Evolutionary conservation across 2,888 invertebrate species (phyloP).

Genomic region (Chironomus riparius): DNA sequence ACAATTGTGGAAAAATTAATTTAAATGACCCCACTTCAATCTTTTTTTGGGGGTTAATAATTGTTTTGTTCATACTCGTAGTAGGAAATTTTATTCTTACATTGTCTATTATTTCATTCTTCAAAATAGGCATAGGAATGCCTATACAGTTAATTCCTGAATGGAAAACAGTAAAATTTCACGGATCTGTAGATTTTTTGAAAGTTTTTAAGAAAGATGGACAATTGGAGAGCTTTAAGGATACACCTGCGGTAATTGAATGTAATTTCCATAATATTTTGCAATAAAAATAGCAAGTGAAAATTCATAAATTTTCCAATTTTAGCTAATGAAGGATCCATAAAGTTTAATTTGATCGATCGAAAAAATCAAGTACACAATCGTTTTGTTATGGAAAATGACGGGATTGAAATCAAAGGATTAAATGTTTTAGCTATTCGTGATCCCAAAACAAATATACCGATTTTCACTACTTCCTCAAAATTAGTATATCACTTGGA

Average conservation of each 20-base stretch:
- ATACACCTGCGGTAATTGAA: slow-evolving; percentile 46
- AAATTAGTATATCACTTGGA: slow-evolving; percentile 63
- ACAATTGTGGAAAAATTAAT: neutral
- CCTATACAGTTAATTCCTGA: slow-evolving; percentile 73
- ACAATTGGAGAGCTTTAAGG: slow-evolving; percentile 50
- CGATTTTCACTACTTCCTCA: slow-evolving; percentile 71
- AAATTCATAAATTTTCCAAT: slow-evolving; percentile 28
- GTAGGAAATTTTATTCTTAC: slow-evolving; percentile 73
- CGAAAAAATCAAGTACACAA: slow-evolving; percentile 40
- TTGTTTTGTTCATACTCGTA: slow-evolving; percentile 59
- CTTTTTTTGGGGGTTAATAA: slow-evolving; percentile 71
- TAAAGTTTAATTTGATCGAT: slow-evolving; percentile 1
- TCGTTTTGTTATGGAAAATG: slow-evolving; percentile 51
- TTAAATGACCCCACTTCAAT: slow-evolving; percentile 43
- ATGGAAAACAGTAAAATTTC: slow-evolving; percentile 65
- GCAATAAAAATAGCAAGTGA: no score
- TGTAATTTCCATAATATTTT: slow-evolving; percentile 32
- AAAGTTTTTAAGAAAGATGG: slow-evolving; percentile 67
- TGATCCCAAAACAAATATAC: slow-evolving; percentile 52
- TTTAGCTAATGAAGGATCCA: slow-evolving; percentile 1
- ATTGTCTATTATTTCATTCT: slow-evolving; percentile 68
- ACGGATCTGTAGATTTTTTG: slow-evolving; percentile 66
- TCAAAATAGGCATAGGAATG: slow-evolving; percentile 73
- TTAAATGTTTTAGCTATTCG: slow-evolving; percentile 60
- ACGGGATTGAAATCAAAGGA: slow-evolving; percentile 59